phyloP scores from a whole-genome alignment of 2,888 invertebrate genomes.

The Fragum fragum region DNA sequence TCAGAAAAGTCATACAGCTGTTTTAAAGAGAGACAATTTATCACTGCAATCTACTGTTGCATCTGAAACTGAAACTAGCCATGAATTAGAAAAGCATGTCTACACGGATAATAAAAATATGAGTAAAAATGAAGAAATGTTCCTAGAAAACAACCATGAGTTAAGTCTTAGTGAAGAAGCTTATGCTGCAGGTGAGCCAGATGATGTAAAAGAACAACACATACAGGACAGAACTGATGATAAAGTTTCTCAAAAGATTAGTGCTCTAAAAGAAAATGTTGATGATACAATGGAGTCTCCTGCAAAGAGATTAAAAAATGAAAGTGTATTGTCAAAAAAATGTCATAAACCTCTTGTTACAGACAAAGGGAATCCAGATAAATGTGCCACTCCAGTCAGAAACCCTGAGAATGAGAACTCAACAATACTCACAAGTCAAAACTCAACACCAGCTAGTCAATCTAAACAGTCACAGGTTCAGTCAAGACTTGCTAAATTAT shows the following conservation, averaged over 20 bases:
- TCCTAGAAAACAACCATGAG: background rate
- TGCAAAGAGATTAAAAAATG: background rate
- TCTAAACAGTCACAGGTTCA: conserved; percentile 17
- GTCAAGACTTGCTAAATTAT: conserved; percentile 64
- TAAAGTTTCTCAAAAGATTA: background rate
- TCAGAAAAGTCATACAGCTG: background rate
- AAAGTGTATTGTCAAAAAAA: background rate
- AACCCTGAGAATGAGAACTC: background rate
- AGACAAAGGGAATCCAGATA: background rate
- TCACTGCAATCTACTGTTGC: background rate
- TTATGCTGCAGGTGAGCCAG: no score
- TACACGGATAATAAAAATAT: background rate
- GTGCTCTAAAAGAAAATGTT: background rate
- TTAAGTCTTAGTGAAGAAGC: no score
- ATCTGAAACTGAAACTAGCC: background rate
- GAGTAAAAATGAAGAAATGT: background rate
- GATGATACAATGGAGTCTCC: background rate
- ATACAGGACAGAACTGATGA: background rate
- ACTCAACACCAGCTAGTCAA: background rate
- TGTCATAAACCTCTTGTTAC: background rate
- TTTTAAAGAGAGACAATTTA: background rate
- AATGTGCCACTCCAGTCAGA: background rate
- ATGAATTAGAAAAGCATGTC: background rate
- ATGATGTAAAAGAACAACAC: no score
- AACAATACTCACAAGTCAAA: background rate